These are phyloP conservation scores for Oncopodura yosiiana DNA, from an alignment of 1,140 invertebrate species.

Conservation along the genomic window DNA sequence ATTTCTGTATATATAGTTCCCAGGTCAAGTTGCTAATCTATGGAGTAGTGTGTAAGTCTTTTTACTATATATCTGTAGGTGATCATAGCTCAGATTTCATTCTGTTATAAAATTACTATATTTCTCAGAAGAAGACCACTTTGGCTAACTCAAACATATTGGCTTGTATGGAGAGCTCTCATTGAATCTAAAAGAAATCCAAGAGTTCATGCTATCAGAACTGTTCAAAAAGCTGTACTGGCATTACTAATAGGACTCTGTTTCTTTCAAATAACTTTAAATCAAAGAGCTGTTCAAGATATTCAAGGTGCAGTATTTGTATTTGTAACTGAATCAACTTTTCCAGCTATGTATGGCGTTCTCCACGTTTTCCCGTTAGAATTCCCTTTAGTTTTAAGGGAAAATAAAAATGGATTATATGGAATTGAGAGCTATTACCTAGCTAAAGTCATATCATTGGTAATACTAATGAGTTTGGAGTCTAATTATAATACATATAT, in stretches of 20 bases:
- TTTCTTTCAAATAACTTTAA: constrained; percentile 55
- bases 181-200: constrained; percentile 60
- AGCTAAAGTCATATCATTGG: constrained; percentile 62
- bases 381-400: constrained; percentile 63
- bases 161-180: constrained; percentile 57
- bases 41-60: too few relatives aligned
- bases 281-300: constrained; percentile 68
- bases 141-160: constrained; percentile 56
- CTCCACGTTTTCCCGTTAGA: constrained; percentile 66
- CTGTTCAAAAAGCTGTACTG: constrained; percentile 69
- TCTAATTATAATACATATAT: constrained; percentile 40
- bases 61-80: too few relatives aligned
- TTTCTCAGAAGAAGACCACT: constrained; percentile 46
- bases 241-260: constrained; percentile 66
- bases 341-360: constrained; percentile 73
- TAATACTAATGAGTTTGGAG: constrained; percentile 55
- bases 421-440: constrained; percentile 61
- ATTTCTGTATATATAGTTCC: too few relatives aligned
- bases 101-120: neutral
- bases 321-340: constrained; percentile 75
- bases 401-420: constrained; percentile 67
- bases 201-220: constrained; percentile 54
- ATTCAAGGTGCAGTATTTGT: constrained; percentile 72
- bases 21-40: too few relatives aligned
- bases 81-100: too few relatives aligned